Conservation (phyloP, 2,113 vertebrate genomes). For the Paradoxurus hermaphroditus region DNA sequence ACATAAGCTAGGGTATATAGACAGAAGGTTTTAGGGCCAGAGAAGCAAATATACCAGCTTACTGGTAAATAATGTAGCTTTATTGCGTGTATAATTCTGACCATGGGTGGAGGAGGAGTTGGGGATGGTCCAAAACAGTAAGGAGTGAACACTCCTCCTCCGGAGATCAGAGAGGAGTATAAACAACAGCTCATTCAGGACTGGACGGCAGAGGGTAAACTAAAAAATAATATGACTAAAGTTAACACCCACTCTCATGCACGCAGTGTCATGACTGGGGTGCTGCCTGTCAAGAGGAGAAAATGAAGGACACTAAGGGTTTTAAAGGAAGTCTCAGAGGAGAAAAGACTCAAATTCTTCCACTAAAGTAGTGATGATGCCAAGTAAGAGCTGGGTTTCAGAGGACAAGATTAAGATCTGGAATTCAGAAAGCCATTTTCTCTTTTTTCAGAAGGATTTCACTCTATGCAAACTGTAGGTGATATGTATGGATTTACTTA, state of each 20-base stretch:
- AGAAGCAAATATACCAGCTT: not conserved
- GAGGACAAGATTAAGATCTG: not conserved
- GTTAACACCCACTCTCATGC: not conserved
- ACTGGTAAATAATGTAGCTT: slow-evolving; percentile 38
- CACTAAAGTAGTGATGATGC: not conserved
- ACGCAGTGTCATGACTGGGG: not conserved
- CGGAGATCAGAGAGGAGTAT: not conserved
- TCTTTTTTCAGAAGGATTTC: not conserved
- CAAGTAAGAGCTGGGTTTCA: not conserved
- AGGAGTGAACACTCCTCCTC: not conserved
- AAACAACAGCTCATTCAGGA: not conserved
- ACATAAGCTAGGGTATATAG: not conserved
- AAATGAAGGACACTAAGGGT: not conserved
- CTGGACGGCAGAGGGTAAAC: not conserved
- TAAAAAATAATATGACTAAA: not conserved
- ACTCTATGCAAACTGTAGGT: not conserved
- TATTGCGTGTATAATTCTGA: not conserved
- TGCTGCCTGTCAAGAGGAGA: not conserved
- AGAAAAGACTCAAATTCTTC: not conserved
- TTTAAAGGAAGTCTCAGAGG: not conserved
- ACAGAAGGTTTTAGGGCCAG: not conserved
- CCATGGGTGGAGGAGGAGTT: not conserved
- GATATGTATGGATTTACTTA: not conserved
- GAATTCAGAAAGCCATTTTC: not conserved
- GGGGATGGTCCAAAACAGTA: not conserved